A percentile compares a stretch with the other conserved stretches of the same genome.
Conservation (phyloP, 2,797 vertebrate species). For the Enteromius fasciolatus region DNA sequence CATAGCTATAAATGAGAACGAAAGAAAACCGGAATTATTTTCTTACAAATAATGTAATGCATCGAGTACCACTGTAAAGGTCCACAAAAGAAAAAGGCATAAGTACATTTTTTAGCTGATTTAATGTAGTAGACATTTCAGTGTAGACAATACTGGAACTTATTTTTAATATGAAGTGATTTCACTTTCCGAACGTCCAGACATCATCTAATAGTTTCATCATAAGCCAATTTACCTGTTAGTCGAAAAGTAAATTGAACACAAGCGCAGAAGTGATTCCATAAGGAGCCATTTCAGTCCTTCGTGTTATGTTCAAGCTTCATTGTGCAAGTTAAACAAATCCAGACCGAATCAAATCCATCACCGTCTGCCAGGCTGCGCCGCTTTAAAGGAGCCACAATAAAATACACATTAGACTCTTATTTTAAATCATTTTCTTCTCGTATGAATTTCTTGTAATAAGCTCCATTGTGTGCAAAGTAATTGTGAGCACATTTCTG, state of each 20-base stretch:
- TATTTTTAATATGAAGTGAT: background rate
- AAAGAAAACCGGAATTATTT: background rate
- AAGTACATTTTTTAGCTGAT: background rate
- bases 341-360: constrained; percentile 33
- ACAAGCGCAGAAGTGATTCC: constrained; percentile 6
- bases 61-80: background rate
- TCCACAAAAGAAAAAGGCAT: background rate
- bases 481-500: constrained; percentile 51
- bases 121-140: background rate
- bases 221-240: constrained; percentile 25
- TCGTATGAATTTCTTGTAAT: constrained; percentile 35
- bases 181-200: background rate
- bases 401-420: constrained; percentile 36
- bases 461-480: background rate
- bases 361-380: constrained; percentile 28
- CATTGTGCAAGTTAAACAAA: constrained; percentile 40
- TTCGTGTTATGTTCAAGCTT: constrained; percentile 30
- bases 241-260: constrained; percentile 20
- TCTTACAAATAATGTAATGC: background rate
- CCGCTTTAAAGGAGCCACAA: constrained; percentile 32
- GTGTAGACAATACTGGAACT: background rate
- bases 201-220: constrained; percentile 10
- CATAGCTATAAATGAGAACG: constrained; percentile 20
- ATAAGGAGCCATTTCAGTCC: constrained; percentile 20
- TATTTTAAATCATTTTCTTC: constrained; percentile 49